Evolutionary conservation across 2,888 invertebrate species (phyloP).

Genomic region (Chironomus riparius): DNA sequence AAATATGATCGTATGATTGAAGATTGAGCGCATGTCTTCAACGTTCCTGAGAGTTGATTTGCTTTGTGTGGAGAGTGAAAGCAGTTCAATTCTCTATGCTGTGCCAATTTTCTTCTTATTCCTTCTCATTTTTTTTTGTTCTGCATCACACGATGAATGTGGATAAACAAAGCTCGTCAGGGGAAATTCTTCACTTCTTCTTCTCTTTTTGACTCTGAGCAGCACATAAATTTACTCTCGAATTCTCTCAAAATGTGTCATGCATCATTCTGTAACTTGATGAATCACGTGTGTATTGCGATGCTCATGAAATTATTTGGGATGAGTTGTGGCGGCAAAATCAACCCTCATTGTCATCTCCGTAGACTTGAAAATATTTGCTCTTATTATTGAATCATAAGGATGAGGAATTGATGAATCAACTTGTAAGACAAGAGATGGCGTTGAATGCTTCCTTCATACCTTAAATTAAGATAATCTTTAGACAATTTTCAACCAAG

Average conservation of each 20-base stretch:
- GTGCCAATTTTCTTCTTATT: not conserved
- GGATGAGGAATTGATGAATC: not conserved
- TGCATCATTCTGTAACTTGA: not conserved
- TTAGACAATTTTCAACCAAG: not conserved
- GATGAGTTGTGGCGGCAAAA: not conserved
- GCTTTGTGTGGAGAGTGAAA: not conserved
- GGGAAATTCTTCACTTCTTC: not conserved
- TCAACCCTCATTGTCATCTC: not conserved
- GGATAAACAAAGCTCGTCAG: not conserved
- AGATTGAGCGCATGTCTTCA: slow-evolving; percentile 10
- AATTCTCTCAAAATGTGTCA: slow-evolving; percentile 1
- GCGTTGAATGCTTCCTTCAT: not conserved
- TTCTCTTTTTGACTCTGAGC: not conserved
- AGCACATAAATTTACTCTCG: not conserved
- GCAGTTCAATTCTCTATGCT: not conserved
- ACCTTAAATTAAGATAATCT: not conserved
- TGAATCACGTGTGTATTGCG: not conserved
- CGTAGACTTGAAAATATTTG: not conserved
- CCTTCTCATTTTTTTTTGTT: not conserved
- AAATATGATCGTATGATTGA: slow-evolving; percentile 6
- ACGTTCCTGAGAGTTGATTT: not conserved
- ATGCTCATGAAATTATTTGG: not conserved
- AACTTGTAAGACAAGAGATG: not conserved
- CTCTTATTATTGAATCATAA: not conserved
- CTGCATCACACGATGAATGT: not conserved